Percentiles rank a stretch among this genome's conserved stretches.
phyloP scores from a whole-genome alignment of 1,140 invertebrate species.

The Camponotus pennsylvanicus region DNA sequence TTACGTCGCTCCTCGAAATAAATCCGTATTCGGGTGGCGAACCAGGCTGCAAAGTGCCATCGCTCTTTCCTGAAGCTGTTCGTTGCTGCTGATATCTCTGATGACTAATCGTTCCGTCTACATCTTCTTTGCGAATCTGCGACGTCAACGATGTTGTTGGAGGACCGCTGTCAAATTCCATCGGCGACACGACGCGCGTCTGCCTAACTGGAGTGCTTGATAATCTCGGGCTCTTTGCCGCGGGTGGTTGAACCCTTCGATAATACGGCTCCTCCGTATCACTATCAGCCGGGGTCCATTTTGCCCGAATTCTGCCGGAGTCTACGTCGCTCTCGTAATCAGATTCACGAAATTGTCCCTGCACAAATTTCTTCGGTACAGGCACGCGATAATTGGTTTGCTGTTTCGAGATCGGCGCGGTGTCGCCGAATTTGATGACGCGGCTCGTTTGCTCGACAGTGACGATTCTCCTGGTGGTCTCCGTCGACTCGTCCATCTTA shows the following conservation, averaged over 20 bases:
- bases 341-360: slow-evolving; percentile 89
- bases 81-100: slow-evolving; percentile 33
- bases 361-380: slow-evolving; percentile 89
- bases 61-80: slow-evolving; percentile 62
- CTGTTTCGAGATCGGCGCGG: slow-evolving; percentile 68
- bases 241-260: slow-evolving; percentile 88
- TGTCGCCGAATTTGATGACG: slow-evolving; percentile 89
- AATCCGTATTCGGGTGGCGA: slow-evolving; percentile 89
- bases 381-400: slow-evolving; percentile 86
- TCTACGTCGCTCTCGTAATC: slow-evolving; percentile 91
- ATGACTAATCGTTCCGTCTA: slow-evolving; percentile 18
- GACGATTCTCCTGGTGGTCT: slow-evolving; percentile 88
- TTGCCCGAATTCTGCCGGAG: slow-evolving; percentile 87
- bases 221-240: slow-evolving; percentile 78
- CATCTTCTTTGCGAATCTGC: slow-evolving; percentile 58
- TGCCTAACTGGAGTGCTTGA: slow-evolving; percentile 84
- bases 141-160: slow-evolving; percentile 73
- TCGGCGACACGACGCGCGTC: slow-evolving; percentile 87
- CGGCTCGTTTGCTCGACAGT: slow-evolving; percentile 90
- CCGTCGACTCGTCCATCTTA: slow-evolving; percentile 90
- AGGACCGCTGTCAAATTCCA: slow-evolving; percentile 88
- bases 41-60: slow-evolving; percentile 85
- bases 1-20: slow-evolving; percentile 83
- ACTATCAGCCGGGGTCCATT: slow-evolving; percentile 88
- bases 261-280: slow-evolving; percentile 88